Percentiles rank a stretch among this genome's conserved stretches.
These are phyloP conservation scores for Clarias macrocephalus DNA, from an alignment of 2,113 vertebrate genomes.

Conservation along the genomic window DNA sequence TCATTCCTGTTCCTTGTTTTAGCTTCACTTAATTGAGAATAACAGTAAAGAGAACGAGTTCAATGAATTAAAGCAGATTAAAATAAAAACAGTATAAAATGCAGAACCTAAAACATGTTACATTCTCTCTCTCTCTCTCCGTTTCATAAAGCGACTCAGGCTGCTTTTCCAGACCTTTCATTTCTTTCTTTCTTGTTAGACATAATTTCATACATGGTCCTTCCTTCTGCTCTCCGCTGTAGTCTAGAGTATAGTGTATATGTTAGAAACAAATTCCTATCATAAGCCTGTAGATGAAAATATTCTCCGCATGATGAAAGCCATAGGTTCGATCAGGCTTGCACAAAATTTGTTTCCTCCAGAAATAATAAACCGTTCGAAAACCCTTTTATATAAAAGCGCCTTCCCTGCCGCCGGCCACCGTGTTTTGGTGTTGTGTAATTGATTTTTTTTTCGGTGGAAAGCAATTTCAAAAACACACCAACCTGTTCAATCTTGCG, in stretches of 20 bases:
- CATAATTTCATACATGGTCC: not conserved
- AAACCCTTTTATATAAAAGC: not conserved
- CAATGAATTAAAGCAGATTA: not conserved
- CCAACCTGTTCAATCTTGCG: constrained; percentile 30
- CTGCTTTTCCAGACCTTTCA: not conserved
- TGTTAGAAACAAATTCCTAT: not conserved
- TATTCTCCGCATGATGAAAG: not conserved
- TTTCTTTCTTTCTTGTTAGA: not conserved
- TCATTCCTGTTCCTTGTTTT: not conserved
- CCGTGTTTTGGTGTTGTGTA: constrained; percentile 12
- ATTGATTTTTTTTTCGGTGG: constrained; percentile 44
- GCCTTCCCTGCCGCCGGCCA: not conserved
- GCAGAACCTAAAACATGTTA: not conserved
- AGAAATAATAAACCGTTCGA: not conserved
- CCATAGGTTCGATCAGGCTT: not conserved
- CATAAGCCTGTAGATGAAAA: not conserved
- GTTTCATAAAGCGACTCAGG: not conserved
- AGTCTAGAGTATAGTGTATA: no score
- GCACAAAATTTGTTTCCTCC: not conserved
- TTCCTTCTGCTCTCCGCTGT: not conserved
- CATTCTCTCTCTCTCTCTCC: not conserved
- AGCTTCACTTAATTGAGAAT: not conserved
- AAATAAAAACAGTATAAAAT: not conserved
- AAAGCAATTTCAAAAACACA: constrained; percentile 48
- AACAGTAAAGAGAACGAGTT: not conserved